Evolutionary conservation across 2,113 vertebrate genomes (phyloP), one percentile per base, ranked within the genome.

Genomic region (Osmerus mordax): DNA sequence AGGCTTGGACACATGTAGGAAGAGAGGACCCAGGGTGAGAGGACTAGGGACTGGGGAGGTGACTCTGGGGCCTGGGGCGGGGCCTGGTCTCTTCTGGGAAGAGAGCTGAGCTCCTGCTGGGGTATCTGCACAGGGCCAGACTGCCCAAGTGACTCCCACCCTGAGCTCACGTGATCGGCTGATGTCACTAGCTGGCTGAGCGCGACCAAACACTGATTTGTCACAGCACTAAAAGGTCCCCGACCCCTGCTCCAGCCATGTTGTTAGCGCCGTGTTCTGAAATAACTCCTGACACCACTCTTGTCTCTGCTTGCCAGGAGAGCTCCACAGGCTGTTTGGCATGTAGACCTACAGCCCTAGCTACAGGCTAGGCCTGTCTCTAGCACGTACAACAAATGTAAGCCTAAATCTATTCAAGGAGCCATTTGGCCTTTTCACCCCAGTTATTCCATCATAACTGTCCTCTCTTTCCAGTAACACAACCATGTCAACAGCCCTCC

Each of bases 281-380:
- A 81, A 81, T 78, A 79, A 72, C 13, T 29, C 63, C 70, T 16
- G 19, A 65, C 3, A 78, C 65, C 75, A 5, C 54, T 56, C 54
- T n/a, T 76, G 69, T 52, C 41, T 47, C 7, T 47, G 41, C 9
- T 47, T 9, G 9, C 41, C 41, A 9, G 7, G 41, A 47, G 7
- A 12, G 41, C 41, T 47, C 41, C 41, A 47, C 41, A 47, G 41
- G 41, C 41, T 12, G 41, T 12, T 47, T 0, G 5, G 41, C 41
- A 28, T 28, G 9, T 9, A 47, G 41, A 47, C 41, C 41, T 47
- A 11, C 8, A 47, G 41, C 41, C 4, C 41, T 47, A 47, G 41
- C 9, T 47, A 47, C 41, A 47, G 9, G 41, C 7, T 47, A 47
- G 41, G 41, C 9, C 41, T 2, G 7, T 47, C 41, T 47, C 41